These are phyloP conservation scores for Myotis pilosus DNA, from an alignment of 2,797 vertebrate genomes.

Conservation along the genomic window DNA sequence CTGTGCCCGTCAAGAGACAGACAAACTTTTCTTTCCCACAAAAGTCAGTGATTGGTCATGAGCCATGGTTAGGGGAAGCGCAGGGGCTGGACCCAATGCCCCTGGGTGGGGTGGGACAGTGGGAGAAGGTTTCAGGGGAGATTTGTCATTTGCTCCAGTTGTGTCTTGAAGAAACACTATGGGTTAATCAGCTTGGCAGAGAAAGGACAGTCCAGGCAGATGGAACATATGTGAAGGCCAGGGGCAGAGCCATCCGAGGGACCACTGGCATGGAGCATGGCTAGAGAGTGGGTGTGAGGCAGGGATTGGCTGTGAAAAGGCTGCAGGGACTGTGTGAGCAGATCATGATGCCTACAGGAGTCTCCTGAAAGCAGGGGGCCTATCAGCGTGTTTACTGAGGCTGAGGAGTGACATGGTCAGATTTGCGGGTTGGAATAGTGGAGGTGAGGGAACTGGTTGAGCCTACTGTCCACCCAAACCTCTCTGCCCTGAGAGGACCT, in stretches of 20 bases:
- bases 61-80: not conserved
- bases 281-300: not conserved
- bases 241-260: not conserved
- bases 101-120: too few relatives aligned
- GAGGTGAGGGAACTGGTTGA: not conserved
- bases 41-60: not conserved
- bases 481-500: not conserved
- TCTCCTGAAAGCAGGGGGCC: not conserved
- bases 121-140: not conserved
- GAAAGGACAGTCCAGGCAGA: not conserved
- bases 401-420: not conserved
- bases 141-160: not conserved
- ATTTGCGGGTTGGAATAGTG: not conserved
- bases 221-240: not conserved
- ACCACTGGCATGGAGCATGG: rapidly evolving
- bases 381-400: not conserved
- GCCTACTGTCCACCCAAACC: not conserved
- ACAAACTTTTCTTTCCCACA: not conserved
- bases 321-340: not conserved
- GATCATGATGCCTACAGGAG: not conserved
- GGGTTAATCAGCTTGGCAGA: not conserved
- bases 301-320: not conserved
- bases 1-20: not conserved
- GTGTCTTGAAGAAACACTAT: not conserved
- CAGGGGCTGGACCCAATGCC: not conserved